Percentiles rank a stretch among this genome's conserved stretches.
phyloP scores from a whole-genome alignment of 2,797 vertebrate genomes.

The Parambassis ranga region DNA sequence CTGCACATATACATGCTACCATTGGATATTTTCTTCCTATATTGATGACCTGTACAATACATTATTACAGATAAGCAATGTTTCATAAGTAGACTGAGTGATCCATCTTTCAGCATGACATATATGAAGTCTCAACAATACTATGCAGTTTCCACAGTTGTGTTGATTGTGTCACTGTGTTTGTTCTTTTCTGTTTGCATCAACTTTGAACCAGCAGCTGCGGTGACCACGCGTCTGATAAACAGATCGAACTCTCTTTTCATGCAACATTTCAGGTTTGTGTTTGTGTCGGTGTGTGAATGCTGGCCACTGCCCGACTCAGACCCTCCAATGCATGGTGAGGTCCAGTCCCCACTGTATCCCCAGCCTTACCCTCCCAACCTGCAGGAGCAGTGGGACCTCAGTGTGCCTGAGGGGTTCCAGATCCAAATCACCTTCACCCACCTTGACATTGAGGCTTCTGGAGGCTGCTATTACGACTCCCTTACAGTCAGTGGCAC shows the following conservation, averaged over 20 bases:
- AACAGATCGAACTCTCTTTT: slow-evolving; percentile 40
- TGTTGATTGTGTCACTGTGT: slow-evolving; percentile 35
- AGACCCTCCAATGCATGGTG: slow-evolving; percentile 53
- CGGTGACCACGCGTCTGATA: slow-evolving; percentile 17
- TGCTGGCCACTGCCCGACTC: slow-evolving; percentile 19
- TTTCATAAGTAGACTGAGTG: neutral
- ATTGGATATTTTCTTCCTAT: neutral
- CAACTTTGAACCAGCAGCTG: slow-evolving; percentile 56
- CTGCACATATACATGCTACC: fast-evolving
- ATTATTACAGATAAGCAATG: neutral
- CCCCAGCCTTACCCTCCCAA: slow-evolving; percentile 67
- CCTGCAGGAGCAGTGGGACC: slow-evolving; percentile 77
- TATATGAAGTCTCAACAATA: neutral
- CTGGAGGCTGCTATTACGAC: slow-evolving; percentile 84
- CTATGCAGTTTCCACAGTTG: neutral
- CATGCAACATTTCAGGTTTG: slow-evolving; percentile 48
- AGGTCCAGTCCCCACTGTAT: slow-evolving; percentile 83
- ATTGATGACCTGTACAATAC: neutral
- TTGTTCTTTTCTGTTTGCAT: slow-evolving; percentile 54
- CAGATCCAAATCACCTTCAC: slow-evolving; percentile 87
- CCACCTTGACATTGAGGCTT: slow-evolving; percentile 87
- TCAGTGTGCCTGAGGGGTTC: slow-evolving; percentile 84
- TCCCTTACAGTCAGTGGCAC: slow-evolving; percentile 81
- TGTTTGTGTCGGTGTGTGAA: slow-evolving; percentile 39
- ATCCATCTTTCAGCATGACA: neutral